phyloP scores from a whole-genome alignment of 2,113 vertebrate species.

The Chelonoidis abingdonii region DNA sequence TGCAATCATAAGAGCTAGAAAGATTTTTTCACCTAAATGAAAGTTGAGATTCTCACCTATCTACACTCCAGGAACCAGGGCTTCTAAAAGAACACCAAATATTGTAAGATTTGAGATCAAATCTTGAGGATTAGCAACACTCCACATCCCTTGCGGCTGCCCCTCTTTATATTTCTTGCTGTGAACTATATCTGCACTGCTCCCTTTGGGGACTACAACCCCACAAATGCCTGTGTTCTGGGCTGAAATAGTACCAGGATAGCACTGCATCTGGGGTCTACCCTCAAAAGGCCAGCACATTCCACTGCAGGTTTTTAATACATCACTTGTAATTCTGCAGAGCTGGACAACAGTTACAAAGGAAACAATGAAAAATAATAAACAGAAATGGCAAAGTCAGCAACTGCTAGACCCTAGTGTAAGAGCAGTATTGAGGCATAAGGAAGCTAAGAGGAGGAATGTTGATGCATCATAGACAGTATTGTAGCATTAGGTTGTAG shows the following conservation, averaged over 20 bases:
- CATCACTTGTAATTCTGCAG: background rate
- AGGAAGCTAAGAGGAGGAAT: background rate
- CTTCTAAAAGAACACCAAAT: background rate
- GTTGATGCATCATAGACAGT: background rate
- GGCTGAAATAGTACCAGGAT: background rate
- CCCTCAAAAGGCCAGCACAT: background rate
- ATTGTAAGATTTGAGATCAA: background rate
- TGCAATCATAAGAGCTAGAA: background rate
- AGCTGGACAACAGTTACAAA: background rate
- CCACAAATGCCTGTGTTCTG: slow-evolving; percentile 18
- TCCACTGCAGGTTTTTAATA: background rate
- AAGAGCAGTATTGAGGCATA: background rate
- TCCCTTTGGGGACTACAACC: slow-evolving; percentile 13
- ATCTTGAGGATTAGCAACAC: background rate
- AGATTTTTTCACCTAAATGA: background rate
- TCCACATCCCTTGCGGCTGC: background rate
- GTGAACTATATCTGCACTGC: background rate
- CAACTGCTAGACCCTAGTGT: background rate
- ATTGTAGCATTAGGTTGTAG: slow-evolving; percentile 24
- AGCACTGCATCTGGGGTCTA: background rate
- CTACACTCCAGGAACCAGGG: background rate
- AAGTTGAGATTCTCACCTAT: background rate
- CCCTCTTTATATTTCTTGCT: background rate
- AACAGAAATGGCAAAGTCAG: background rate
- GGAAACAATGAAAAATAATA: slow-evolving; percentile 5